Conservation (phyloP, 2,797 vertebrate genomes). For the Anguilla obscura region DNA sequence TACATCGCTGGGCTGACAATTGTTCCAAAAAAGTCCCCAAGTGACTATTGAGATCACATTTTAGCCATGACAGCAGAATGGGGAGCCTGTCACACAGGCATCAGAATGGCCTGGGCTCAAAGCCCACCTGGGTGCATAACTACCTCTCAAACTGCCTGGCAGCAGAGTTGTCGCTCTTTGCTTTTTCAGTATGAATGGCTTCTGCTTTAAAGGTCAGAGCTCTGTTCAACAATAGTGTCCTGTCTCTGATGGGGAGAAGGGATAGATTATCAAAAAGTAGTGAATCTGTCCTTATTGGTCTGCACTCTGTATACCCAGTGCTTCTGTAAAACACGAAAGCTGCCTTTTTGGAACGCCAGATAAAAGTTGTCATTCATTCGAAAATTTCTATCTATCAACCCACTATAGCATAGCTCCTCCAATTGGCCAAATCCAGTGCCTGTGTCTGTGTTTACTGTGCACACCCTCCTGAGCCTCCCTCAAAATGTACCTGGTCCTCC, state of each 20-base stretch:
- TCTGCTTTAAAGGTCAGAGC: neutral
- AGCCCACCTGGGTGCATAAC: neutral
- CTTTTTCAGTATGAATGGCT: neutral
- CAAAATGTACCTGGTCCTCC: slow-evolving; percentile 64
- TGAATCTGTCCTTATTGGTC: no score
- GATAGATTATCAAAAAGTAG: neutral
- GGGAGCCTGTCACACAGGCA: neutral
- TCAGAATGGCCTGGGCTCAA: neutral
- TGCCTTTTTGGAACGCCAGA: no score
- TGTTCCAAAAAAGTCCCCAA: neutral
- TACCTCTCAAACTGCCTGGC: neutral
- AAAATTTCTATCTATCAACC: neutral
- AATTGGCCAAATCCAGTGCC: no score
- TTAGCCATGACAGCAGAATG: neutral
- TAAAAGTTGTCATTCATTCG: no score
- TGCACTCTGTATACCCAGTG: no score
- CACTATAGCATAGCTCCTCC: neutral
- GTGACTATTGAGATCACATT: neutral
- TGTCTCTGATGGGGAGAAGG: neutral
- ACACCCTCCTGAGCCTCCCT: slow-evolving; percentile 11
- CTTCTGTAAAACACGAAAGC: no score
- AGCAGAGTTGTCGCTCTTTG: neutral
- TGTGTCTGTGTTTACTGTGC: neutral
- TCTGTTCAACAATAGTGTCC: neutral
- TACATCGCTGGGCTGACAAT: neutral